Evolutionary conservation across 2,113 vertebrate genomes (phyloP).

Genomic region (Numida meleagris): DNA sequence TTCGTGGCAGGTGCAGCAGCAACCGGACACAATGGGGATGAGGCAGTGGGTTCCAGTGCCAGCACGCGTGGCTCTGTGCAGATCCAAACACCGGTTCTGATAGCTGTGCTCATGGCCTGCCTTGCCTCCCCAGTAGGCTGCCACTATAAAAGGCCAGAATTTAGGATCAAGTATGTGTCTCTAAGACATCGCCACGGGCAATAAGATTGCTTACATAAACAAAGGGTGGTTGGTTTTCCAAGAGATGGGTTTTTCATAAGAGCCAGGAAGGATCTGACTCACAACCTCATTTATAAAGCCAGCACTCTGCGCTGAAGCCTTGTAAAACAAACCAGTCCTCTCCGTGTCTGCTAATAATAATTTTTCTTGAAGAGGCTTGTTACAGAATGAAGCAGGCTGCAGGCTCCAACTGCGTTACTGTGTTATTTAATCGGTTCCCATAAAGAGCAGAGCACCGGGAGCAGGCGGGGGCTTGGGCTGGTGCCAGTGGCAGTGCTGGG

Average conservation of each 20-base stretch:
- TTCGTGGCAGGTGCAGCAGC: not conserved
- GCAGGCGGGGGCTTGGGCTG: not conserved
- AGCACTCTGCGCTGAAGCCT: not conserved
- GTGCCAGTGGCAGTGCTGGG: not conserved
- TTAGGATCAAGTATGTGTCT: not conserved
- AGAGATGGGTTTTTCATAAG: not conserved
- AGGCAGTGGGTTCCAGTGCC: not conserved
- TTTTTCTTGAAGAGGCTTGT: not conserved
- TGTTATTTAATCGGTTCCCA: not conserved
- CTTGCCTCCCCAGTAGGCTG: rapidly evolving
- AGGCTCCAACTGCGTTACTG: not conserved
- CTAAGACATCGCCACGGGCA: not conserved
- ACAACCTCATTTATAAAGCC: not conserved
- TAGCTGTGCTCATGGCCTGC: not conserved
- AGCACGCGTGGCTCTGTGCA: not conserved
- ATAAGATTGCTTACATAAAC: not conserved
- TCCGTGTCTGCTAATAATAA: not conserved
- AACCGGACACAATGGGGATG: not conserved
- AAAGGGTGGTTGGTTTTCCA: not conserved
- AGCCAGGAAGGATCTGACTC: not conserved
- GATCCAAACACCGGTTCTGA: not conserved
- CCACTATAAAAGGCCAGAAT: not conserved
- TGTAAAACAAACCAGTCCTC: not conserved
- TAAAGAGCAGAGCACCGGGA: not conserved
- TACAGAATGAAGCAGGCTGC: not conserved